Conservation (phyloP, 2,113 vertebrate species). For the Anthoscopus minutus region DNA sequence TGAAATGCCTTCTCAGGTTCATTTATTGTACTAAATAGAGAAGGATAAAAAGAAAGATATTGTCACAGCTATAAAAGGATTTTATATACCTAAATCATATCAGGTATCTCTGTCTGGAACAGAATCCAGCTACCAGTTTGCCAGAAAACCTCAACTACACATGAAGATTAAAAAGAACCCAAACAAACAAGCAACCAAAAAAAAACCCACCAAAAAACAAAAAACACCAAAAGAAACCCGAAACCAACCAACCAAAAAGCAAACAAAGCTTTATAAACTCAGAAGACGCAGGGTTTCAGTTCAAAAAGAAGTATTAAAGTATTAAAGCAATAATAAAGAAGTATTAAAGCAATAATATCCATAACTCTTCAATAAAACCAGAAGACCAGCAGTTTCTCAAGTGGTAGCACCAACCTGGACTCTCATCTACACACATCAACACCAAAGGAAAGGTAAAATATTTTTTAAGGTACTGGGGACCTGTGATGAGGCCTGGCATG, state of each 20-base stretch:
- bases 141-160: not conserved
- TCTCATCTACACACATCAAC: not conserved
- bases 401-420: too few relatives aligned
- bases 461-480: not conserved
- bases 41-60: too few relatives aligned
- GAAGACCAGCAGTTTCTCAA: not conserved
- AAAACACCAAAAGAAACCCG: too few relatives aligned
- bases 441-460: not conserved
- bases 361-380: not conserved
- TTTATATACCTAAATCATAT: not conserved
- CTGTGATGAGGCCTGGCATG: fast-evolving
- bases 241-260: not conserved
- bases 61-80: not conserved
- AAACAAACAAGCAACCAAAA: not conserved
- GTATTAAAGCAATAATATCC: not conserved
- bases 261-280: not conserved
- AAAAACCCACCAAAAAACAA: not conserved
- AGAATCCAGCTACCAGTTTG: not conserved
- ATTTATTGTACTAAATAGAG: not conserved
- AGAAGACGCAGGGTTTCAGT: too few relatives aligned
- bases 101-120: not conserved
- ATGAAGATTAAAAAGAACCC: too few relatives aligned
- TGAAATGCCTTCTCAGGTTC: not conserved
- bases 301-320: not conserved
- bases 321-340: not conserved